A percentile compares a stretch with the other conserved stretches of the same genome.
These are phyloP conservation scores for Entomyzon cyanotis DNA, from an alignment of 2,113 vertebrate species.

Conservation along the genomic window DNA sequence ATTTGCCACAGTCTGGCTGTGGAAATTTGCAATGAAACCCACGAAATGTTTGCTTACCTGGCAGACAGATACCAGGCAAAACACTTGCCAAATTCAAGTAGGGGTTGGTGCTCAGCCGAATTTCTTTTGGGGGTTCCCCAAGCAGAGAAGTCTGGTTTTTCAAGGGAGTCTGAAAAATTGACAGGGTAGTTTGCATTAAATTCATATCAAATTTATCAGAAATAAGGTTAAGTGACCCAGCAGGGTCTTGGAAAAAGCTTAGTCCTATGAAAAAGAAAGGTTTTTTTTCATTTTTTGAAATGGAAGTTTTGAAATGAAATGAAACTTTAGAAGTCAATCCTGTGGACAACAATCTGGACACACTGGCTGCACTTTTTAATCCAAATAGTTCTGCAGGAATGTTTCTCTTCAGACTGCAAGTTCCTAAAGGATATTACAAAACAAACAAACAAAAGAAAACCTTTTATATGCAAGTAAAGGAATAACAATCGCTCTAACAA, in stretches of 20 bases:
- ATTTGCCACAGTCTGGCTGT: neutral
- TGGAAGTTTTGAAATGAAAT: neutral
- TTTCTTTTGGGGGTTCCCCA: slow-evolving; percentile 94
- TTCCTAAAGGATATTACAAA: neutral
- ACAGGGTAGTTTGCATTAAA: neutral
- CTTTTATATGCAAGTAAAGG: neutral
- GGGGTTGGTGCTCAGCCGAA: slow-evolving; percentile 92
- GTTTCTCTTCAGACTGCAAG: neutral
- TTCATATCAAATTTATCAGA: neutral
- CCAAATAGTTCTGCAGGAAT: neutral
- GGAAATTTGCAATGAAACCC: neutral
- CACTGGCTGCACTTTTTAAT: rapidly evolving
- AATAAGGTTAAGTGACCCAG: neutral
- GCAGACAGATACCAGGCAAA: slow-evolving; percentile 85
- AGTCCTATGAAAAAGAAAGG: neutral
- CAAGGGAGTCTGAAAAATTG: slow-evolving; percentile 69
- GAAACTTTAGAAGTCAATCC: neutral
- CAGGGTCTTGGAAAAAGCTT: neutral
- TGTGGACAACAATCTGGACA: neutral
- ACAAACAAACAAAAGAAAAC: neutral
- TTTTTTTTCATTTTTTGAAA: no score
- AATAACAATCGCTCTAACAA: neutral
- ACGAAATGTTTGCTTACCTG: slow-evolving; percentile 70
- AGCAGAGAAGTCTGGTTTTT: slow-evolving; percentile 89
- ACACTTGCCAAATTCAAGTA: slow-evolving; percentile 96